Base-by-base conservation (phyloP, 2,888 invertebrate species). In the Saturnia pavonia region DNA sequence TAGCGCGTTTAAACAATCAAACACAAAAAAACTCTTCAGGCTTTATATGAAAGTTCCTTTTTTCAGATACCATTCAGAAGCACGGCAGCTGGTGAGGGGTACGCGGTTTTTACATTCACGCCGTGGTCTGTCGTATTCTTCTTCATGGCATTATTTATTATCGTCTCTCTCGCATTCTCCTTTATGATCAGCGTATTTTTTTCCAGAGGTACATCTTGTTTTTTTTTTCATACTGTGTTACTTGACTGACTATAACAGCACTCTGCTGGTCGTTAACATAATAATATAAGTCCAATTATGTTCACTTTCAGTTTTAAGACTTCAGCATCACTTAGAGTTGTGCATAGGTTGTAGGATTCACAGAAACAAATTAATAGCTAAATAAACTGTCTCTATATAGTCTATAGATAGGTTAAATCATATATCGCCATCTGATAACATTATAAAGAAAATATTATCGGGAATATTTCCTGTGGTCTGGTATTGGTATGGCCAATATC, bases 131-230 rank as follows among this genome's bases (percentile, higher is more conserved):
- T 97, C 0, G 82, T 98, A 40, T 91, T 97, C 57, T 90, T 97
- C 72, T 96, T 98, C 81, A 85, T 98, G 74, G 79, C 97, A 34
- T 89, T 97, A 66, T 98, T 97, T 82, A 88, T 96, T 16, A 94
- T 96, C 70, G 93, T 96, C 0, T 96, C 96, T 8, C 95, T 97
- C 69, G 95, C 95, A 0, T 97, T 97, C 85, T 96, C 96, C 80
- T 98, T 98, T 85, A 95, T 97, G 91, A 90, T 98, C 83, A 97
- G 97, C 82, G 96, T 96, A 3, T 96, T 97, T 82, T 98, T 98
- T 86, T 95, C 96, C 0, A 96, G 96, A 95, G 97, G 97, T 97
- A 92, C 91, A 60, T 14, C 4, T 14, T 12, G 3, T 4, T 60
- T 4, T 60, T 60, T 9, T 54, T 27, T 11, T 14, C 57, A 14